Conservation (phyloP, 2,113 vertebrate species). For the Desmodus rotundus region DNA sequence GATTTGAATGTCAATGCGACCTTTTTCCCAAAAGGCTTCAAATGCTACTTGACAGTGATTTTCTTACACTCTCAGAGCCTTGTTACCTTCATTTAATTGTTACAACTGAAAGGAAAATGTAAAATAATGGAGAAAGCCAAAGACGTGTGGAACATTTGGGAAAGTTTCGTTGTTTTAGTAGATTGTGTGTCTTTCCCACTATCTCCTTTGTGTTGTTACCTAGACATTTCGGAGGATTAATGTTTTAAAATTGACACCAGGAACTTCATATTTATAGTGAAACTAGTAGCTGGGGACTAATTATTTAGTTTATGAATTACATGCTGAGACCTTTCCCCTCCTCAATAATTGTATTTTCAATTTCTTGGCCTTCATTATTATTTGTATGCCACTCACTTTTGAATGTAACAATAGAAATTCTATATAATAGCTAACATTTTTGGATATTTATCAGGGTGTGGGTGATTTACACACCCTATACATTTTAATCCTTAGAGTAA, state of each 20-base stretch:
- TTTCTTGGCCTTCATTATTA: slow-evolving; percentile 16
- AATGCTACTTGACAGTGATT: not conserved
- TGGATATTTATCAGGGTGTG: slow-evolving; percentile 1
- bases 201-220: not conserved
- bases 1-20: not conserved
- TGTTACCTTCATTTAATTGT: not conserved
- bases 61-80: not conserved
- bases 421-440: not conserved
- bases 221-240: not conserved
- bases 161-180: not conserved
- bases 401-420: not conserved
- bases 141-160: not conserved
- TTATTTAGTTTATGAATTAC: slow-evolving; percentile 31
- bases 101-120: not conserved
- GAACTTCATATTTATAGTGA: slow-evolving; percentile 29
- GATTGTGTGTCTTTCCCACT: not conserved
- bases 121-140: not conserved
- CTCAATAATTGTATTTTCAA: not conserved
- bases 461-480: not conserved
- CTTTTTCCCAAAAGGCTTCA: not conserved
- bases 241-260: slow-evolving; percentile 8
- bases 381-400: not conserved
- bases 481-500: not conserved
- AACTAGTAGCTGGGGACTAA: slow-evolving; percentile 20
- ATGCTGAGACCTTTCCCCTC: not conserved